Evolutionary conservation across 2,797 vertebrate genomes (phyloP), one percentile per base, ranked within the genome.

Genomic region (Mus caroli): DNA sequence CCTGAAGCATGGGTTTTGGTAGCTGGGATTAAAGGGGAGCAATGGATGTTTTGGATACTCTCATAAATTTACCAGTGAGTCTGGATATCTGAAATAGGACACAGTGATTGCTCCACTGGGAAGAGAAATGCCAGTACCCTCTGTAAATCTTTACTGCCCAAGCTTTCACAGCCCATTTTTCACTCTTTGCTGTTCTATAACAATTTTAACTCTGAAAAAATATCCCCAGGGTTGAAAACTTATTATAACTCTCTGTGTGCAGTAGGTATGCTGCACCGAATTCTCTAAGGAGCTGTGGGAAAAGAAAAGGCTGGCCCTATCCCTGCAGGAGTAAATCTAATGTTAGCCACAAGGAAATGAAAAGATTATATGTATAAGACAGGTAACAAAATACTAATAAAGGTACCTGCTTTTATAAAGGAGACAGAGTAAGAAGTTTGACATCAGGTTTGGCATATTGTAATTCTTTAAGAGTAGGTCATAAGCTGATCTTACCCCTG

Each of bases 151-250:
- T 97, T 92, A 96, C 95, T 97, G 91, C 76, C 92, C 71, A 85
- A 71, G 71, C 54, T 77, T 96, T 96, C 24, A 0, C 71, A 95
- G 71, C 46, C 80, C 79, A 69, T 97, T 97, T 97, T 83, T 97
- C 96, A 94, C 85, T 89, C 85, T 90, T 5, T 89, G 94, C 86
- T 71, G 94, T 97, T 87, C 95, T 92, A 14, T 93, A 94, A 95
- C 92, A 93, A 97, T 94, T 96, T 97, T 89, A 97, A 92, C 94
- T 95, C 88, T 97, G 92, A 95, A 96, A 94, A 97, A 97, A 97
- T 97, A 97, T 96, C 93, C 40, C 71, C 62, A 76, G 92, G 95
- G 88, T 86, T 60, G 52, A 92, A 98, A 97, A 94, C 77, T 87
- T 96, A 96, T 97, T 97, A 97, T 96, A 96, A 96, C 92, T 96